Conservation (phyloP, 2,113 vertebrate species). For the Aegithalos caudatus region DNA sequence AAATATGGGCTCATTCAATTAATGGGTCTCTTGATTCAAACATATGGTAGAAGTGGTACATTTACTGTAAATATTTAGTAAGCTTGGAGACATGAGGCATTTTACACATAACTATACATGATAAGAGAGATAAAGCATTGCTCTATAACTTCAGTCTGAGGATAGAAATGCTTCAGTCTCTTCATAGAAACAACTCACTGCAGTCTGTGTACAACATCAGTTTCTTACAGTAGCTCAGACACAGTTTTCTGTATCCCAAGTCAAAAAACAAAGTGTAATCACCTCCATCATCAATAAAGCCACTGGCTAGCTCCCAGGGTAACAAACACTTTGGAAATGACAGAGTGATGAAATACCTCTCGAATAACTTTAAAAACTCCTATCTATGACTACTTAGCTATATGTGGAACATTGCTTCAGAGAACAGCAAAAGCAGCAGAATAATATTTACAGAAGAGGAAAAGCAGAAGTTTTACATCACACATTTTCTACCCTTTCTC, state of each 20-base stretch:
- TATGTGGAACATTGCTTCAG: neutral
- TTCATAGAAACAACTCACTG: neutral
- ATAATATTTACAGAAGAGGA: neutral
- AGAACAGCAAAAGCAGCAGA: neutral
- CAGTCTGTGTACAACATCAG: neutral
- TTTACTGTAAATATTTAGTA: slow-evolving; percentile 5
- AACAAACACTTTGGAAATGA: slow-evolving; percentile 22
- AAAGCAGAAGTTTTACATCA: neutral
- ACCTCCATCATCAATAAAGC: neutral
- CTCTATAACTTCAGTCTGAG: neutral
- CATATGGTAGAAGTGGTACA: neutral
- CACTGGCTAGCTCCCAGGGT: neutral
- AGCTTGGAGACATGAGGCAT: neutral
- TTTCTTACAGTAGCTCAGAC: neutral
- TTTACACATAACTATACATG: neutral
- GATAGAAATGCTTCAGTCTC: neutral
- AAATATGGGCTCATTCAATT: neutral
- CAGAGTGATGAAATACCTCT: neutral
- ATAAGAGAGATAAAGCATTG: neutral
- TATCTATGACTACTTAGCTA: neutral
- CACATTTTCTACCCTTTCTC: neutral
- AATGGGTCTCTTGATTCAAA: slow-evolving; percentile 1
- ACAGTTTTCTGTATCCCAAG: neutral
- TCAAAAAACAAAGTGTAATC: neutral
- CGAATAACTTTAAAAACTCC: neutral